Conservation (phyloP, 2,888 invertebrate genomes). For the Xylocampa areola region DNA sequence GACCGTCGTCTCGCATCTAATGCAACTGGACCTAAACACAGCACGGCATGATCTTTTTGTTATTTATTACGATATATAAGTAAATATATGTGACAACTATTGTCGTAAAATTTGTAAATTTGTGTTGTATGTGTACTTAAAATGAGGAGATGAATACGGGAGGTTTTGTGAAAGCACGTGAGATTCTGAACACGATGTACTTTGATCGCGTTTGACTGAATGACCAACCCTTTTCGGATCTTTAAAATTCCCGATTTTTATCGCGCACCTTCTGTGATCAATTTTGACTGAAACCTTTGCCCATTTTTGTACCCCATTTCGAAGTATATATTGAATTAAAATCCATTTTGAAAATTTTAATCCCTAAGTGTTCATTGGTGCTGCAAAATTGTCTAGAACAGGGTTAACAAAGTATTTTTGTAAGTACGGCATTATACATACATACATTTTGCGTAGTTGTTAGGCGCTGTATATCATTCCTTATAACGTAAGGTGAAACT, state of each 20-base stretch:
- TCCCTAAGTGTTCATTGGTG: constrained; percentile 83
- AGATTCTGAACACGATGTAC: constrained; percentile 38
- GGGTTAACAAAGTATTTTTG: constrained; percentile 79
- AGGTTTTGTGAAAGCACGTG: constrained; percentile 31
- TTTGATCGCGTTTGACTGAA: constrained; percentile 29
- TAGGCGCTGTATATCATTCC: constrained; percentile 78
- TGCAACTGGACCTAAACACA: constrained; percentile 47
- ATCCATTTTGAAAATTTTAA: constrained; percentile 65
- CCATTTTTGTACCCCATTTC: constrained; percentile 41
- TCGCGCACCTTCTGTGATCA: constrained; percentile 55
- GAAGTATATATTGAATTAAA: constrained; percentile 21
- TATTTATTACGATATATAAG: constrained; percentile 52
- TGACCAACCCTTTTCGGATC: constrained; percentile 34
- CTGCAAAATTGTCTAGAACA: constrained; percentile 80
- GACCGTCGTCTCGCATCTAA: constrained; percentile 46
- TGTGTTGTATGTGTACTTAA: constrained; percentile 72
- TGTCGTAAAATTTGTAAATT: constrained; percentile 66
- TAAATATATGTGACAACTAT: constrained; percentile 54
- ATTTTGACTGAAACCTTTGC: constrained; percentile 53
- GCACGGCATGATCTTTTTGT: constrained; percentile 47
- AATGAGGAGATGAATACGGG: constrained; percentile 27
- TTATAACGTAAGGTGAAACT: constrained; percentile 74
- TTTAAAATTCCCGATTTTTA: constrained; percentile 30
- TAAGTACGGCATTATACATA: constrained; percentile 69
- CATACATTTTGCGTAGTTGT: constrained; percentile 64